A percentile compares a stretch with the other conserved stretches of the same genome.
These are phyloP conservation scores for Hiodon tergisus DNA, from an alignment of 2,113 vertebrate species.

Conservation along the genomic window DNA sequence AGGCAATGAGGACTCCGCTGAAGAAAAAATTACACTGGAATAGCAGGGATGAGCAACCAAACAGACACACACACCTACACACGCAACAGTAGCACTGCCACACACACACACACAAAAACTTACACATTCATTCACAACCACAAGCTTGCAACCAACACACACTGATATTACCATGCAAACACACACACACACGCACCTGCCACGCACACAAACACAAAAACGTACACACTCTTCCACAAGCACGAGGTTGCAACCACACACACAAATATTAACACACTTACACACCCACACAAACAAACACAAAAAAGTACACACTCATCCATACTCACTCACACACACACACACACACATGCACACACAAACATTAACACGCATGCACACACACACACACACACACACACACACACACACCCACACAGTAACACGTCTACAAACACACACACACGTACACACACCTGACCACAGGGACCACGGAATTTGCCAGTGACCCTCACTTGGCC, in stretches of 20 bases:
- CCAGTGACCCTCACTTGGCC: background rate
- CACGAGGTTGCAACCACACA: background rate
- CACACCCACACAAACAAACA: constrained; percentile 25
- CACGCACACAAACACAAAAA: background rate
- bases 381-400: constrained; percentile 11
- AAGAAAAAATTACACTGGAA: constrained; percentile 37
- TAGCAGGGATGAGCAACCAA: background rate
- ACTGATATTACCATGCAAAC: background rate
- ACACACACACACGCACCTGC: background rate
- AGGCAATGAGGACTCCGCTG: constrained; percentile 42
- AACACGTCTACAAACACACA: background rate
- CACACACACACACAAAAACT: background rate
- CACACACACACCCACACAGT: background rate
- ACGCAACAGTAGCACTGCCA: background rate
- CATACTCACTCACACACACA: constrained; percentile 22
- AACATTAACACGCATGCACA: background rate
- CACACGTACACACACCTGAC: constrained; percentile 23
- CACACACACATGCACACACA: background rate
- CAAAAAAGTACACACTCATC: background rate
- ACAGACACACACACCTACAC: background rate
- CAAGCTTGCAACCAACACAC: background rate
- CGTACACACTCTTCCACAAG: background rate
- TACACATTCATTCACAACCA: background rate
- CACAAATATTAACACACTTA: background rate
- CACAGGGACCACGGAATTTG: constrained; percentile 37